Percentiles rank a stretch among this genome's conserved stretches.
These are phyloP conservation scores for Triplophysa bombifrons DNA, from an alignment of 2,797 vertebrate genomes.

Conservation along the genomic window DNA sequence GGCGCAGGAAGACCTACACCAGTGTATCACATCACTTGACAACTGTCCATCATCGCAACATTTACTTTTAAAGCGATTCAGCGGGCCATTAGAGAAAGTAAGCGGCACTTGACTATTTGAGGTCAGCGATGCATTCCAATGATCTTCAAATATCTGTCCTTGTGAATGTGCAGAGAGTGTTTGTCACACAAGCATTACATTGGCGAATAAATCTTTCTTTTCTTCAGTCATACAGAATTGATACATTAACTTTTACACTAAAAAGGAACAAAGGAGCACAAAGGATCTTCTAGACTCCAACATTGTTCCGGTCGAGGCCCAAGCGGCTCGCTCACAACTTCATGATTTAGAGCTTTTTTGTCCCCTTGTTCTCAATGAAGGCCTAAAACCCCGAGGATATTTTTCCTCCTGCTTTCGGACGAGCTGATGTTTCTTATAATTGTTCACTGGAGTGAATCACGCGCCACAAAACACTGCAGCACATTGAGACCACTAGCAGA, in stretches of 20 bases:
- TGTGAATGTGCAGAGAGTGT: too few relatives aligned
- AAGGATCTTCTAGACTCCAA: conserved; percentile 33
- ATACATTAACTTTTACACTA: conserved; percentile 16
- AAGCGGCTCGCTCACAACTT: conserved; percentile 47
- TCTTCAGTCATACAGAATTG: conserved; percentile 27
- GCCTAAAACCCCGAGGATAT: conserved; percentile 64
- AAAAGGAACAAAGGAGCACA: conserved; percentile 31
- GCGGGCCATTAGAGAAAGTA: conserved; percentile 56
- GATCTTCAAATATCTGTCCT: conserved; percentile 4
- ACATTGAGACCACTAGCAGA: conserved; percentile 63
- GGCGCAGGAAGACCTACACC: conserved; percentile 46
- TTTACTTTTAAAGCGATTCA: conserved; percentile 58
- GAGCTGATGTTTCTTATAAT: conserved; percentile 62
- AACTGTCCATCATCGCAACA: conserved; percentile 57
- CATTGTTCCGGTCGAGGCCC: conserved; percentile 32
- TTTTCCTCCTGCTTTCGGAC: conserved; percentile 61
- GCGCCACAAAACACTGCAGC: conserved; percentile 64
- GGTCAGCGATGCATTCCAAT: conserved; percentile 17
- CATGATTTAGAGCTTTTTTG: conserved; percentile 60
- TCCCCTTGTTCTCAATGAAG: conserved; percentile 51
- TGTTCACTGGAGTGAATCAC: conserved; percentile 66
- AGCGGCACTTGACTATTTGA: conserved; percentile 23
- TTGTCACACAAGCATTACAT: not conserved
- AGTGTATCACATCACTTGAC: conserved; percentile 61
- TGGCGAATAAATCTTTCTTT: conserved; percentile 15